phyloP scores from a whole-genome alignment of 2,797 vertebrate species.

The Ctenopoma kingsleyae region DNA sequence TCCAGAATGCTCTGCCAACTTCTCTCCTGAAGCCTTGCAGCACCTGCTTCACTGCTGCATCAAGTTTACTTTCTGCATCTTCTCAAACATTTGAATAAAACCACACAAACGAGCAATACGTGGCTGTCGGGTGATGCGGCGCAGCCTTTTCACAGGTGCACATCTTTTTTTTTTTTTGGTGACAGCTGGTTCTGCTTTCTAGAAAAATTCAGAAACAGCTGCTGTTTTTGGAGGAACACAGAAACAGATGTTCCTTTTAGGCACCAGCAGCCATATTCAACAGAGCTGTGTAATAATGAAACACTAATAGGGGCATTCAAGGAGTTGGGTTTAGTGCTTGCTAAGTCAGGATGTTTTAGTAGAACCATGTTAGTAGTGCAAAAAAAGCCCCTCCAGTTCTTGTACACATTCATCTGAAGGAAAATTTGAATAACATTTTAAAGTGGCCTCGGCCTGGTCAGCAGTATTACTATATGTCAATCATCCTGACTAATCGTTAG shows the following conservation, averaged over 20 bases:
- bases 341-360: conserved; percentile 26
- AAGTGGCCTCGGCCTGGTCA: conserved; percentile 39
- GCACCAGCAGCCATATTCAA: conserved; percentile 40
- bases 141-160: conserved; percentile 5
- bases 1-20: conserved; percentile 25
- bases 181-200: conserved; percentile 6
- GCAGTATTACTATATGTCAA: conserved; percentile 55
- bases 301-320: conserved; percentile 9
- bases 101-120: conserved; percentile 52
- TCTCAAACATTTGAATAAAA: conserved; percentile 7
- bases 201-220: conserved; percentile 7
- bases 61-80: conserved; percentile 5
- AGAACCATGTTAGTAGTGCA: conserved; percentile 27
- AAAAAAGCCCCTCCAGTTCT: conserved; percentile 18
- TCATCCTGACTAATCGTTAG: conserved; percentile 47
- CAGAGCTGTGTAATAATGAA: conserved; percentile 10
- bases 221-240: conserved; percentile 25
- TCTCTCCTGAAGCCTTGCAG: conserved; percentile 39
- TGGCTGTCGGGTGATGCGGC: conserved; percentile 4
- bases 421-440: conserved; percentile 11
- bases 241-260: conserved; percentile 24
- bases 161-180: not conserved
- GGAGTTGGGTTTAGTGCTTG: conserved; percentile 50
- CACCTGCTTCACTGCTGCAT: conserved; percentile 23
- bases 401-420: conserved; percentile 25